Base-by-base conservation (phyloP, 1,140 invertebrate genomes). In the Musca vetustissima region DNA sequence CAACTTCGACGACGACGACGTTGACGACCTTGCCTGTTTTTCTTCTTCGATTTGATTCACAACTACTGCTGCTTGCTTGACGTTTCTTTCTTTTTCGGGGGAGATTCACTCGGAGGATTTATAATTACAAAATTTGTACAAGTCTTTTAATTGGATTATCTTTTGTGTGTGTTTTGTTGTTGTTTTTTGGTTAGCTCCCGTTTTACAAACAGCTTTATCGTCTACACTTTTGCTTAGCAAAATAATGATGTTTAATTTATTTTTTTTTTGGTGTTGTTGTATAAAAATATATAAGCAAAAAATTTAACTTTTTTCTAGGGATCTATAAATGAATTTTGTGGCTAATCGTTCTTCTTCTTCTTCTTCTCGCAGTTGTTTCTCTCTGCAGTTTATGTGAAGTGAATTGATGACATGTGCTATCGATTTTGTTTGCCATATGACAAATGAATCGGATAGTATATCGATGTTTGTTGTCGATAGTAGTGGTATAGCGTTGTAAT, bases 281-380 rank as follows among this genome's bases (percentile, higher is more conserved):
- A 61, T 61, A 61, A 61, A 61, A 59, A 59, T 59, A 61, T 61
- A 61, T 61, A 61, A 61, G 57, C 57, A 61, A 61, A 61, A 59
- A 55, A 61, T 43, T n/a, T 43, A 43, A 61, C 9, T 61, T 61
- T 43, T 61, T 61, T 61, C 64, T 66, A 48, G 43, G 47, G 64
- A 21, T 36, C 43, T 66, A 66, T 22, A 53, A 53, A 15, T 22
- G 7, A 53, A 9, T 43, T 43, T 43, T 32, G 28, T 9, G 28
- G 3, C 3, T 32, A 52, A 17, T 52, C 49, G 49, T 65, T 65
- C 64, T 65, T 65, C 47, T 50, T 64, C 43, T 48, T 49, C 21
- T 47, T 36, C 47, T 65, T 21, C 15, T 24, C 21, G 36, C 21
- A 24, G 21, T 21, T 64, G 15, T 28, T 24, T 57, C 8, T 28